Evolutionary conservation across 2,113 vertebrate genomes (phyloP).

Genomic region (Sclerurus mexicanus): DNA sequence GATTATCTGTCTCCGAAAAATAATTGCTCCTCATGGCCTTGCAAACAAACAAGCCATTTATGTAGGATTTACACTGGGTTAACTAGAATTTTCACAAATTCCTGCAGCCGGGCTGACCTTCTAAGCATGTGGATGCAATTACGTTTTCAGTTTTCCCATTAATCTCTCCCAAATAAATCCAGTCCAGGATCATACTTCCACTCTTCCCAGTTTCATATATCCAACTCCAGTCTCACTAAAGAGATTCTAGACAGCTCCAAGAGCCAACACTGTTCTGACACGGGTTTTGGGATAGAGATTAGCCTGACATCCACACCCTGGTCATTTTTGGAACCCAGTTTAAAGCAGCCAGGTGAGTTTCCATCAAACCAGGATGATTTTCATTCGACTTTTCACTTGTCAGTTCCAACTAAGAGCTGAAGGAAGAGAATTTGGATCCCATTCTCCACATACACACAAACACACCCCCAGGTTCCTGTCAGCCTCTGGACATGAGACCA

Average conservation of each 20-base stretch:
- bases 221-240: not conserved
- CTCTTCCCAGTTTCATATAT: not conserved
- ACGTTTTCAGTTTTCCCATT: not conserved
- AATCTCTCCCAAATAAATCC: not conserved
- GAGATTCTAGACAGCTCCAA: not conserved
- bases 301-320: not conserved
- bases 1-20: conserved; percentile 12
- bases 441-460: not conserved
- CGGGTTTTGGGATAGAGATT: not conserved
- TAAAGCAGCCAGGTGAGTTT: not conserved
- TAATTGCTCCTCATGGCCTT: not conserved
- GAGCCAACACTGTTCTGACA: not conserved
- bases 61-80: not conserved
- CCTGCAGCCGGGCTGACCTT: not conserved
- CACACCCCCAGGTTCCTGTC: not conserved
- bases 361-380: not conserved
- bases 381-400: not conserved
- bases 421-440: not conserved
- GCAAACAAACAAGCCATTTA: conserved; percentile 6
- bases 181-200: not conserved
- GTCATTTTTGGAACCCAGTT: not conserved
- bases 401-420: not conserved
- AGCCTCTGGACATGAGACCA: not conserved
- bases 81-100: not conserved
- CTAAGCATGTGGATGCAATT: not conserved